Evolutionary conservation across 2,797 vertebrate species (phyloP).

Genomic region (Centroberyx gerrardi): DNA sequence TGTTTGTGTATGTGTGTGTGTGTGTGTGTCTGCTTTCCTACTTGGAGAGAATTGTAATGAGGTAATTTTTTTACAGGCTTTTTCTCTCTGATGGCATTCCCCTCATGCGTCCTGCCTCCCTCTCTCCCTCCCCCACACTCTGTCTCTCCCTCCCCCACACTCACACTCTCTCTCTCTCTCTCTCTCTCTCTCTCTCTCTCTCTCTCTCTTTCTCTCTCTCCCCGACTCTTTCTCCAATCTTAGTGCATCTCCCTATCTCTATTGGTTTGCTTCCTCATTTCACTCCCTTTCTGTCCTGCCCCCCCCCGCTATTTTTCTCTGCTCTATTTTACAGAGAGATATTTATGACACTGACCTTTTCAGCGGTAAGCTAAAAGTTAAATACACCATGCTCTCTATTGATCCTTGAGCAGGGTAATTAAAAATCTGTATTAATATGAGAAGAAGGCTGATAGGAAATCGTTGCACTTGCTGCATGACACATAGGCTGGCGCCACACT

Average conservation of each 20-base stretch:
- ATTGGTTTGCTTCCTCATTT: conserved; percentile 26
- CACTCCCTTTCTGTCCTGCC: neutral
- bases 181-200: neutral
- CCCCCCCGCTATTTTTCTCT: conserved; percentile 26
- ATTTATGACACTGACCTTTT: conserved; percentile 80
- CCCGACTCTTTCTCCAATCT: conserved; percentile 9
- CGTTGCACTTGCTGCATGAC: conserved; percentile 54
- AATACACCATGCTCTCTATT: conserved; percentile 64
- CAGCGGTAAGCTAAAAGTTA: conserved; percentile 64
- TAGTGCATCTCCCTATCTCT: conserved; percentile 8
- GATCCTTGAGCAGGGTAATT: conserved; percentile 71
- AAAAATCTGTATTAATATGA: conserved; percentile 72
- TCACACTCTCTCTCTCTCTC: neutral
- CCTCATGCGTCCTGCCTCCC: neutral
- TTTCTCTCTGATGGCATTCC: conserved; percentile 7
- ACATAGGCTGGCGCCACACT: conserved; percentile 29
- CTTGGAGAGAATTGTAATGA: conserved; percentile 64
- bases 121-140: neutral
- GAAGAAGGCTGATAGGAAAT: conserved; percentile 66
- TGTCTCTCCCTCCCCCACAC: neutral
- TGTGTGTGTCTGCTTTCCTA: conserved; percentile 11
- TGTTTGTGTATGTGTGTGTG: conserved; percentile 25
- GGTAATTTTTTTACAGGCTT: conserved; percentile 40
- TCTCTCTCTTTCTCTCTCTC: neutral
- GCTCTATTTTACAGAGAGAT: conserved; percentile 52